A percentile compares a stretch with the other conserved stretches of the same genome.
phyloP scores from a whole-genome alignment of 2,888 invertebrate species.

The Spilosoma lubricipeda region DNA sequence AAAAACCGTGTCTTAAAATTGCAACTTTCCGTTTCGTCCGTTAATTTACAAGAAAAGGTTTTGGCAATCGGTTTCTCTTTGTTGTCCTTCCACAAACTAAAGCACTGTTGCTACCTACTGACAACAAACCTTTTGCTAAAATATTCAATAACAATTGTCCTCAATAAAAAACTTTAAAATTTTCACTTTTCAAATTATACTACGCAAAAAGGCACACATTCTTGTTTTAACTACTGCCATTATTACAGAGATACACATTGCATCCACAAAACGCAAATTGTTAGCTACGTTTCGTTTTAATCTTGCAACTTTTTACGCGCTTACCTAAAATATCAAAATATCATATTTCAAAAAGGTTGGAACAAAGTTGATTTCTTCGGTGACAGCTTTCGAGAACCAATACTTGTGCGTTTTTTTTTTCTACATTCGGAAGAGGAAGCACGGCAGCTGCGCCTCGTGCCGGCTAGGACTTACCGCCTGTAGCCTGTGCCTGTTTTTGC shows the following conservation, averaged over 20 bases:
- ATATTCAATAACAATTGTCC: conserved; percentile 29
- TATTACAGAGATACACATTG: conserved; percentile 5
- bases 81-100: conserved; percentile 73
- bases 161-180: conserved; percentile 38
- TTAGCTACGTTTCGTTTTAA: conserved; percentile 21
- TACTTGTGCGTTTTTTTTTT: conserved; percentile 62
- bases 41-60: conserved; percentile 41
- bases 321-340: conserved; percentile 41
- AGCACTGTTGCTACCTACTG: conserved; percentile 65
- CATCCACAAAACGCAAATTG: conserved; percentile 2
- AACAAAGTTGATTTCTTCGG: conserved; percentile 65
- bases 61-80: conserved; percentile 57
- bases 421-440: conserved; percentile 82
- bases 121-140: conserved; percentile 30
- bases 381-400: conserved; percentile 76
- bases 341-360: conserved; percentile 46
- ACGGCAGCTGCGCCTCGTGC: conserved; percentile 83
- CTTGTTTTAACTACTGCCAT: conserved; percentile 25
- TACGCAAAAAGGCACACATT: conserved; percentile 32
- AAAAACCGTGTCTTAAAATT: neutral
- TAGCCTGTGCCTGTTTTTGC: conserved; percentile 74
- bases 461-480: conserved; percentile 60
- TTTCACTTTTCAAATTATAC: conserved; percentile 43
- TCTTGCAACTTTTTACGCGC: conserved; percentile 26
- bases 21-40: conserved; percentile 51